Evolutionary conservation across 2,797 vertebrate species (phyloP).

Genomic region (Tachyglossus aculeatus): DNA sequence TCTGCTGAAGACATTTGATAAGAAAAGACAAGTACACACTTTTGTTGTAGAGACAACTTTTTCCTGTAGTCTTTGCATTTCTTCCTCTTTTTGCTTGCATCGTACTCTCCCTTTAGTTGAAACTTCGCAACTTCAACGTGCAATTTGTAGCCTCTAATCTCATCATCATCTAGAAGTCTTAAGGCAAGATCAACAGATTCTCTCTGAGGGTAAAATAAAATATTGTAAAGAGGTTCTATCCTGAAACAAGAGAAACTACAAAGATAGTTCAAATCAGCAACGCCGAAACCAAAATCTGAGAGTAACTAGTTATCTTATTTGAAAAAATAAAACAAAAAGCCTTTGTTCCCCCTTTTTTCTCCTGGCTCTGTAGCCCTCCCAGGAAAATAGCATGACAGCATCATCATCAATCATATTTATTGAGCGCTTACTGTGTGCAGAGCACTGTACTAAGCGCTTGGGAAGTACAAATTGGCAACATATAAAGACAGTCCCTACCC

Average conservation of each 20-base stretch:
- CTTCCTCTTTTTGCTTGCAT: slow-evolving; percentile 95
- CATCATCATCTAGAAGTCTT: slow-evolving; percentile 90
- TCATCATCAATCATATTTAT: no score
- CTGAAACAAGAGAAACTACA: slow-evolving; percentile 4
- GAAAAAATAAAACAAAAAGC: no score
- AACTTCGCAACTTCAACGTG: slow-evolving; percentile 92
- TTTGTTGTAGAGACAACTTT: slow-evolving; percentile 90
- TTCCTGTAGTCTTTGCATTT: slow-evolving; percentile 95
- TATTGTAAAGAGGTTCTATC: slow-evolving; percentile 7
- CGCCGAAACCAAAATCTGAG: background rate
- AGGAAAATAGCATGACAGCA: no score
- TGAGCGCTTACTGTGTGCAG: no score
- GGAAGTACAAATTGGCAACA: no score
- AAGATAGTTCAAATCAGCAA: background rate
- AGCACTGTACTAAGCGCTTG: no score
- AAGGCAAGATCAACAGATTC: slow-evolving; percentile 87
- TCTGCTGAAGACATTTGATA: background rate
- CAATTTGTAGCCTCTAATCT: slow-evolving; percentile 89
- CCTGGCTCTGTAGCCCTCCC: no score
- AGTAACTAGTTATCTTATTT: no score
- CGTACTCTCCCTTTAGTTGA: slow-evolving; percentile 92
- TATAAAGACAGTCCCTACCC: no score
- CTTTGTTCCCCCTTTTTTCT: no score
- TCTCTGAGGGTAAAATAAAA: slow-evolving; percentile 71
- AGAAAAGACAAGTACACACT: slow-evolving; percentile 75